A percentile compares a stretch with the other conserved stretches of the same genome.
Conservation (phyloP, 2,797 vertebrate genomes). For the Mastacembelus armatus region DNA sequence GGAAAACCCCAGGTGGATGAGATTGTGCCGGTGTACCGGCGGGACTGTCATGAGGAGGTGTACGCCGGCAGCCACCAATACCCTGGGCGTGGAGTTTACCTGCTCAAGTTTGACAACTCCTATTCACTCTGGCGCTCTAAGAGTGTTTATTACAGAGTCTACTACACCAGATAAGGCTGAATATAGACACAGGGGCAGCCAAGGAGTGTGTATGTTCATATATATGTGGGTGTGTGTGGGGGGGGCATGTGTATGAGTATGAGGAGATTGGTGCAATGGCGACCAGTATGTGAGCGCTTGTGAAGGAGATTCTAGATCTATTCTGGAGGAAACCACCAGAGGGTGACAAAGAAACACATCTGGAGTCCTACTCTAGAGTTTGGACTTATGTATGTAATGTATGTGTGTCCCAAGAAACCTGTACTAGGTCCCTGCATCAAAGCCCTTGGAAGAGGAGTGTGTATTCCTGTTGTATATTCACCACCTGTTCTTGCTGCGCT, state of each 20-base stretch:
- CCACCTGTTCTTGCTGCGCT: constrained; percentile 63
- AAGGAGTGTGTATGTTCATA: constrained; percentile 60
- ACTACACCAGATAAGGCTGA: constrained; percentile 99
- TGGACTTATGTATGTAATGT: constrained; percentile 58
- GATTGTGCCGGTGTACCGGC: constrained; percentile 99
- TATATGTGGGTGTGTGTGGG: constrained; percentile 27
- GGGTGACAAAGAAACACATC: constrained; percentile 70
- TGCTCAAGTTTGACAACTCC: constrained; percentile 99
- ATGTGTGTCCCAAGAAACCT: constrained; percentile 48
- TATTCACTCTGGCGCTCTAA: constrained; percentile 99
- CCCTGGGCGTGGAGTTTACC: constrained; percentile 96
- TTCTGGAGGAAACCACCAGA: constrained; percentile 75
- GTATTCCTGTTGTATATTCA: constrained; percentile 57
- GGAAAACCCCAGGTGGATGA: constrained; percentile 97
- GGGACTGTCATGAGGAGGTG: constrained; percentile 99
- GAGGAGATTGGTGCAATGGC: constrained; percentile 48
- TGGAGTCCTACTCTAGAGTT: constrained; percentile 49
- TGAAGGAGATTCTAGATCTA: constrained; percentile 29
- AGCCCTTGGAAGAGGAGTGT: constrained; percentile 54
- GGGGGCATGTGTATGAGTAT: constrained; percentile 2
- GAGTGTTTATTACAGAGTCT: constrained; percentile 99
- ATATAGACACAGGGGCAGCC: constrained; percentile 73
- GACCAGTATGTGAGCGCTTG: constrained; percentile 43
- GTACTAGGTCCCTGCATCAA: constrained; percentile 46
- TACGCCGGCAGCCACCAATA: constrained; percentile 99